These are phyloP conservation scores for Sinosuthora webbiana DNA, from an alignment of 2,113 vertebrate genomes.

Conservation along the genomic window DNA sequence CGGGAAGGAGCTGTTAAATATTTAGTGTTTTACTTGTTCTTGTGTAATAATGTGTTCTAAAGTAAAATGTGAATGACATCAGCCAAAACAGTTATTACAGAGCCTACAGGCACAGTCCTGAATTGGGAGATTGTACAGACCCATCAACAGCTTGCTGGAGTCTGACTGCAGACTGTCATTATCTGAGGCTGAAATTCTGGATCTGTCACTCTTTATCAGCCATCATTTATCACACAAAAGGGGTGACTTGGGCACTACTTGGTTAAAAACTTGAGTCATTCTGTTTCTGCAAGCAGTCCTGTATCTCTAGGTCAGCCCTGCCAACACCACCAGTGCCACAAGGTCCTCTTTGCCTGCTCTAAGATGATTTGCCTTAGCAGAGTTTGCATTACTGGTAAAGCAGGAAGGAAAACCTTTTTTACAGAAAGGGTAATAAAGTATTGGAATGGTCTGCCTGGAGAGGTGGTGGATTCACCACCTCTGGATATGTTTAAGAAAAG, in stretches of 20 bases:
- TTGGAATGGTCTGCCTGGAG: no score
- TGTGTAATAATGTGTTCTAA: background rate
- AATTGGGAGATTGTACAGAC: background rate
- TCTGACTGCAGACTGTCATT: background rate
- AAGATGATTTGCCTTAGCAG: background rate
- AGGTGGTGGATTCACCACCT: no score
- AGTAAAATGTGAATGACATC: background rate
- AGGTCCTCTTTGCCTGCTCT: background rate
- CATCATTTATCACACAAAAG: background rate
- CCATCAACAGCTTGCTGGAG: background rate
- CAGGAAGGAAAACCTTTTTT: background rate
- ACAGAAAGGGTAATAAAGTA: no score
- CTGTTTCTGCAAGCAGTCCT: background rate
- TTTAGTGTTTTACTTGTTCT: conserved; percentile 4
- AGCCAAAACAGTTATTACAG: conserved; percentile 18
- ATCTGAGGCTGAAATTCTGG: background rate
- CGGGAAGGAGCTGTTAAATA: background rate
- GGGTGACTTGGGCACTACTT: background rate
- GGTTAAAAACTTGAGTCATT: background rate
- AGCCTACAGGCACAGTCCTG: background rate
- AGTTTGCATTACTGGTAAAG: background rate
- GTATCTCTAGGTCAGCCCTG: background rate
- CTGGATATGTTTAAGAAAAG: no score
- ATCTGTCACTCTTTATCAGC: background rate
- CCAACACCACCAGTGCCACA: fast-evolving